Conservation (phyloP, 2,113 vertebrate genomes). For the Aix galericulata region DNA sequence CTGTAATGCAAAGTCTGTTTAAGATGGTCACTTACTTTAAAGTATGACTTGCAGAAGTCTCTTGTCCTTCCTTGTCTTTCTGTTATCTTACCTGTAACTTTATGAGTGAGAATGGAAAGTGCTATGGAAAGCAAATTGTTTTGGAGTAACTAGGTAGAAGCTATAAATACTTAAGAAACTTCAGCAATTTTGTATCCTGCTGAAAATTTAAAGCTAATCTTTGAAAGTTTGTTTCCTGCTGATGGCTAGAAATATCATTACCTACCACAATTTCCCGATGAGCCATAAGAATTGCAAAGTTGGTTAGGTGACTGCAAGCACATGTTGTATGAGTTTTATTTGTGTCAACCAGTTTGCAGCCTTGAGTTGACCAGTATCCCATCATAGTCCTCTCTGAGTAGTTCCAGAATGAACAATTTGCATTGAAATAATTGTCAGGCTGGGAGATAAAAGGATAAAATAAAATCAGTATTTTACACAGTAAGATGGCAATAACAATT, state of each 20-base stretch:
- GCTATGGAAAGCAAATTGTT: background rate
- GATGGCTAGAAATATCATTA: slow-evolving; percentile 58
- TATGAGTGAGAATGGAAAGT: background rate
- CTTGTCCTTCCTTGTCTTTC: background rate
- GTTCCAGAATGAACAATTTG: slow-evolving; percentile 99
- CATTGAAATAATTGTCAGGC: slow-evolving; percentile 98
- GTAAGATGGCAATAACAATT: slow-evolving; percentile 65
- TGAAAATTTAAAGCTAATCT: slow-evolving; percentile 2
- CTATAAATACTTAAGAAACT: slow-evolving; percentile 18
- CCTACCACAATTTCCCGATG: slow-evolving; percentile 91
- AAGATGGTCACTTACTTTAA: background rate
- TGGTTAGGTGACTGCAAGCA: slow-evolving; percentile 97
- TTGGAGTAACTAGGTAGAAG: background rate
- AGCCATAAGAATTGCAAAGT: slow-evolving; percentile 98
- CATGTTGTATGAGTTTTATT: slow-evolving; percentile 97
- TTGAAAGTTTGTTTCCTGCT: slow-evolving; percentile 34
- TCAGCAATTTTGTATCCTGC: background rate
- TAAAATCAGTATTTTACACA: slow-evolving; percentile 70
- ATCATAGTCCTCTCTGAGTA: slow-evolving; percentile 99
- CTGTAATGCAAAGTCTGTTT: background rate
- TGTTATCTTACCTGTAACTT: background rate
- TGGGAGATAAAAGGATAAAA: slow-evolving; percentile 80
- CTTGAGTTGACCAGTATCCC: slow-evolving; percentile 99
- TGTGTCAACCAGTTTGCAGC: slow-evolving; percentile 95
- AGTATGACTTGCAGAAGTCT: background rate